These are phyloP conservation scores for Phrynosoma blainvillii DNA, from an alignment of 2,113 vertebrate species.

Conservation along the genomic window DNA sequence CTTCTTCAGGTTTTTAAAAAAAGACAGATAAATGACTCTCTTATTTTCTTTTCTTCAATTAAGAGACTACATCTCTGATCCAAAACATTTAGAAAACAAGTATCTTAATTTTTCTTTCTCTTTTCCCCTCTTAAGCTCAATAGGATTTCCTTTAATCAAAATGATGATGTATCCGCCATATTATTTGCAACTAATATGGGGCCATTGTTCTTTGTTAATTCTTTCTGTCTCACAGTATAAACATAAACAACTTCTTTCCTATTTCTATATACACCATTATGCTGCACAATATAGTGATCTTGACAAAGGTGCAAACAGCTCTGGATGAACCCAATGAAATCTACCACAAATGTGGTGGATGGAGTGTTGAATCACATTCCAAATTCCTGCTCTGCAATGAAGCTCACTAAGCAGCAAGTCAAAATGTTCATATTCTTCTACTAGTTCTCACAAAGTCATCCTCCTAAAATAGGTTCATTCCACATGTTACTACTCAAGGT, in stretches of 20 bases:
- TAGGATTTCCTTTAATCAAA: slow-evolving; percentile 50
- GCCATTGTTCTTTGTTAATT: slow-evolving; percentile 46
- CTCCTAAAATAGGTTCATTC: not conserved
- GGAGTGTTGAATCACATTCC: not conserved
- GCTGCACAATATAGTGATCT: not conserved
- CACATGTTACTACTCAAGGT: not conserved
- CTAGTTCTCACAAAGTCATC: not conserved
- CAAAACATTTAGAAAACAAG: slow-evolving; percentile 59
- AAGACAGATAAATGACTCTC: slow-evolving; percentile 45
- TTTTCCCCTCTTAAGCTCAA: slow-evolving; percentile 54
- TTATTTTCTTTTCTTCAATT: slow-evolving; percentile 63
- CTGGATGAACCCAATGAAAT: too few relatives aligned
- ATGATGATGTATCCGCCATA: slow-evolving; percentile 48
- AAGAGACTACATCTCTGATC: slow-evolving; percentile 54
- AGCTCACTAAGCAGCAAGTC: not conserved
- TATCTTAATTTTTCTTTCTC: slow-evolving; percentile 13
- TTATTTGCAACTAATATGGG: slow-evolving; percentile 47
- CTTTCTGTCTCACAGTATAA: slow-evolving; percentile 34
- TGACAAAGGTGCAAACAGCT: not conserved
- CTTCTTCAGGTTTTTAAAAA: slow-evolving; percentile 50
- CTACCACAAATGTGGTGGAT: not conserved
- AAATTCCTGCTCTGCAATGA: not conserved
- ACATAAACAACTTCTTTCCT: not conserved
- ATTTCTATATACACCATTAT: not conserved
- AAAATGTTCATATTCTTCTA: not conserved